Base-by-base conservation (phyloP, 2,113 vertebrate species). In the Lota lota region DNA sequence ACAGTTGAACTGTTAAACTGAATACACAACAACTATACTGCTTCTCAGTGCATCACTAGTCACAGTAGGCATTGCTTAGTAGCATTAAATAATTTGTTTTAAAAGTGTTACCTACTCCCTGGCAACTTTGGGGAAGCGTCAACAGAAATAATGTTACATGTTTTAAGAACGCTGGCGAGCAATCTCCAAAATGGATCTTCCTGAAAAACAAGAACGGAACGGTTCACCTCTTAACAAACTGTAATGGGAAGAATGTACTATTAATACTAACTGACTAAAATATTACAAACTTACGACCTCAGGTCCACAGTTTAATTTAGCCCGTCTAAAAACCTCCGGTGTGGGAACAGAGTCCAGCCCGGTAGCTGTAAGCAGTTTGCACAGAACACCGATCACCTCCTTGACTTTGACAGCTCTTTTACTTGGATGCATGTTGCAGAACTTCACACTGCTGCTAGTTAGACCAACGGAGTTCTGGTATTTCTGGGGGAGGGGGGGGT, bases 241-340 rank as follows among this genome's bases (percentile, higher is more conserved):
- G 0, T 20, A 58, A 11, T n/a, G 7, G 53, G 5, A 18, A n/a
- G 16, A 56, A 56, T n/a, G 3, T 53, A 15, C 16, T 53, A 3
- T 53, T 14, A 53, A 15, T 53, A 50, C 28, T 4, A 47, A 15
- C 11, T 17, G 5, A 24, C 10, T 22, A 22, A 2, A 24, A 22
- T 5, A 22, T 10, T 3, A 61, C 14, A 18, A 57, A 75, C 89
- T 15, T 66, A 91, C 88, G 84, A 85, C 89, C 14, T 89, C 80
- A 22, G 12, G 3, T 61, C 74, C 74, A 17, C 77, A 87, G 14
- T 84, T 85, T 61, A 92, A 92, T 51, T 93, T 93, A 0, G 91
- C 90, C 50, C 89, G 88, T 24, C 92, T 88, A 68, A 93, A 93
- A 1, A 78, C 75, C 53, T 92, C 91, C 21, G 91, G 88, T 0